phyloP scores from a whole-genome alignment of 1,140 invertebrate species.

The Diuraphis noxia region DNA sequence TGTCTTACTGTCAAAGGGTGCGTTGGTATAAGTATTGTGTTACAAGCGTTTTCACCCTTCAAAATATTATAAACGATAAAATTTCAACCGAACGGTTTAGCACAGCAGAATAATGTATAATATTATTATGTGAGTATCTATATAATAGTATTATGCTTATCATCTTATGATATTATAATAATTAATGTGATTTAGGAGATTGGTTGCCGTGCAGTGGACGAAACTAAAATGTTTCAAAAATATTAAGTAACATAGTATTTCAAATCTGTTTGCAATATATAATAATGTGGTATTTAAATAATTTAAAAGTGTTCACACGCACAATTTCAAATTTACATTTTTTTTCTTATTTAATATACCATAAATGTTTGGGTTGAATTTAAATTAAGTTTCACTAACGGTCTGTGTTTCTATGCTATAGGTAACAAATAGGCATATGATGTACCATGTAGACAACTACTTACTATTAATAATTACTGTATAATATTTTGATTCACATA shows the following conservation, averaged over 20 bases:
- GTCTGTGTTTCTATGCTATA: too few species aligned
- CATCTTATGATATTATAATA: background rate
- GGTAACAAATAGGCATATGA: too few species aligned
- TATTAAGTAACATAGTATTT: background rate
- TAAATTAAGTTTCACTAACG: too few species aligned
- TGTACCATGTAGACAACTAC: too few species aligned
- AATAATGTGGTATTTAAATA: rapidly evolving
- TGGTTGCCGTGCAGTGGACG: background rate
- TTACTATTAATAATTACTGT: too few species aligned
- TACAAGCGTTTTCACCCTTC: background rate
- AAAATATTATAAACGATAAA: background rate
- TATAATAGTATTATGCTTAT: too few species aligned
- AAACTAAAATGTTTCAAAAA: background rate
- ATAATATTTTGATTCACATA: too few species aligned
- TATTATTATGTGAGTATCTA: background rate
- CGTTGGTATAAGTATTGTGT: background rate
- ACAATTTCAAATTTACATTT: too few species aligned
- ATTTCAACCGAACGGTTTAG: background rate
- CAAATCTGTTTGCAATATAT: background rate
- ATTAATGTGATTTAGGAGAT: background rate
- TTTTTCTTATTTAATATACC: too few species aligned
- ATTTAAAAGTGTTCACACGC: background rate
- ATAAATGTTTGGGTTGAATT: too few species aligned
- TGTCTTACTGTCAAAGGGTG: background rate
- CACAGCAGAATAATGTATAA: background rate